These are phyloP conservation scores for Hoplostethus mediterraneus DNA, from an alignment of 2,797 vertebrate genomes.

Conservation along the genomic window DNA sequence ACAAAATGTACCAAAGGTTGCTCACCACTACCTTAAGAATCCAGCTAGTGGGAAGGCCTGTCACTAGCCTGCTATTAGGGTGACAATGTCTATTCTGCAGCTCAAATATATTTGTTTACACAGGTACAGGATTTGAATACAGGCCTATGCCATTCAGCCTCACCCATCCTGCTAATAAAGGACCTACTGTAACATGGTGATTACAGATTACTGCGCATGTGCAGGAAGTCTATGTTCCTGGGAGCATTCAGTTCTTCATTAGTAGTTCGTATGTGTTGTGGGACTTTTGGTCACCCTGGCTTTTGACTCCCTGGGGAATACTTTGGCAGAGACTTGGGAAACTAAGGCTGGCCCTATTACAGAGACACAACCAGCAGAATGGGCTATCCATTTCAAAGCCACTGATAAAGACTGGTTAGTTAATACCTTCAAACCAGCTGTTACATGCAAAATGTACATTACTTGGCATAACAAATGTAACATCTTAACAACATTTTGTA, in stretches of 20 bases:
- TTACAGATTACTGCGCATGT: constrained; percentile 24
- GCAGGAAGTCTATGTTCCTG: constrained; percentile 59
- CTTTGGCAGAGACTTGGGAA: constrained; percentile 81
- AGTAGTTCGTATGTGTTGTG: constrained; percentile 74
- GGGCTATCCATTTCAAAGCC: constrained; percentile 35
- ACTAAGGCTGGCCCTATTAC: constrained; percentile 76
- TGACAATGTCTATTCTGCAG: constrained; percentile 20
- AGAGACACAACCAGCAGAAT: constrained; percentile 47
- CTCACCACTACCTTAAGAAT: no score
- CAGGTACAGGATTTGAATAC: constrained; percentile 69
- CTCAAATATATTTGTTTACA: constrained; percentile 55
- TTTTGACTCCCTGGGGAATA: constrained; percentile 72
- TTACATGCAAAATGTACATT: background rate
- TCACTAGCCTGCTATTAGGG: background rate
- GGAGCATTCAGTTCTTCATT: constrained; percentile 77
- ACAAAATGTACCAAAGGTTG: background rate
- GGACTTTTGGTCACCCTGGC: constrained; percentile 68
- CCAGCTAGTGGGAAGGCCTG: background rate
- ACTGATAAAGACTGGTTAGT: constrained; percentile 10
- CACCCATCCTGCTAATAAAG: constrained; percentile 61
- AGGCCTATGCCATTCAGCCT: constrained; percentile 46
- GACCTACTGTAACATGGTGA: constrained; percentile 59
- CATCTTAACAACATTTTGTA: background rate
- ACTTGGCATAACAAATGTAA: background rate
- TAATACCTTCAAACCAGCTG: constrained; percentile 8